Base-by-base conservation (phyloP, 2,113 vertebrate genomes). In the Lamprotornis superbus region DNA sequence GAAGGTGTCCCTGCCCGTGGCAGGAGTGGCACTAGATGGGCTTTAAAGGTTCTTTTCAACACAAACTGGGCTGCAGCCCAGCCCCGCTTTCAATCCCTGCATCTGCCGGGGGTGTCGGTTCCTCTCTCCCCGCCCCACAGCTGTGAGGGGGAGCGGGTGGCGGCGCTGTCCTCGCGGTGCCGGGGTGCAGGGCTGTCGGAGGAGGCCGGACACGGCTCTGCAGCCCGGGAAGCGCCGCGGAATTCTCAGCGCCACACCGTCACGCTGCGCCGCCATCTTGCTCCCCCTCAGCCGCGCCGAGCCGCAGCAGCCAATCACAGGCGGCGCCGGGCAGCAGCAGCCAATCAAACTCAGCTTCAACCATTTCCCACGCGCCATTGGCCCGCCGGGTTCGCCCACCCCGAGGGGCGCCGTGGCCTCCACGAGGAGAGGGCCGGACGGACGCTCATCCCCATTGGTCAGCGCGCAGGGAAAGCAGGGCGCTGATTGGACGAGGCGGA, bases 241-340 rank as follows among this genome's bases (percentile, higher is more conserved):
- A 2, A 27, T 1, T 11, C 11, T 2, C 27, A 2, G 22, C 5
- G 1, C 10, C 10, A 11, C 55, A 1, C 5, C 9, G 3, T 49
- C 65, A n/a, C 20, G 16, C 83, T 5, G 8, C 57, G 6, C 22
- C 85, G 57, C 67, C 86, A 49, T 71, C 76, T 73, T 64, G 31
- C 5, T 27, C 21, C 25, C 7, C 11, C 65, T 42, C 40, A 10
- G 50, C 50, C 49, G 7, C 67, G 57, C 75, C 75, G 8, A 42
- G 25, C 21, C 17, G 16, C 52, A 21, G 16, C 82, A 61, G 47
- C 73, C 63, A 87, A 86, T 86, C 49, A 79, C 11, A 11, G 11
- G 7, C 25, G 33, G 50, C 2, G 61, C 17, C 10, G 14, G 1
- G n/a, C 21, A 9, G 17, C 35, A 35, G 11, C 33, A 44, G 22